A percentile compares a stretch with the other conserved stretches of the same genome.
Evolutionary conservation across 1,140 invertebrate species (phyloP).

Genomic region (Aphaenogaster ashmeadi): DNA sequence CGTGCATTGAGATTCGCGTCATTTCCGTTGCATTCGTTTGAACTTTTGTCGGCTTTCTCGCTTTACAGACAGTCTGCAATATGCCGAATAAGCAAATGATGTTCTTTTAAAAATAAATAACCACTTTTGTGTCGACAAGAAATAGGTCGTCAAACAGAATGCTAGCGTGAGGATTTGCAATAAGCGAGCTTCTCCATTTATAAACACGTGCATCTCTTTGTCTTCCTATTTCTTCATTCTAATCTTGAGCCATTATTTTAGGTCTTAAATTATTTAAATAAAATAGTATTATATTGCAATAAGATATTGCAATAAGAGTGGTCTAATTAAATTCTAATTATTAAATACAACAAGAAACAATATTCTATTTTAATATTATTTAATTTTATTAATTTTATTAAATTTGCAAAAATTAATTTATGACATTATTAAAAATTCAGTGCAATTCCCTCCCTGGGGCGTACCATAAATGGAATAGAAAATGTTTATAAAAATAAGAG

Average conservation of each 20-base stretch:
- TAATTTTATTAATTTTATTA: not conserved
- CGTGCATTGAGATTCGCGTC: constrained; percentile 14
- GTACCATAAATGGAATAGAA: not conserved
- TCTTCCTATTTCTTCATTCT: not conserved
- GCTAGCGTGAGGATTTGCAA: not conserved
- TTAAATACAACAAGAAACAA: not conserved
- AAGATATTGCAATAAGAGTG: not conserved
- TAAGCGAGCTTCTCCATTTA: constrained; percentile 20
- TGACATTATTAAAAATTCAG: not conserved
- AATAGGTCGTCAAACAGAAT: constrained; percentile 6
- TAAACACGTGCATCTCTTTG: not conserved
- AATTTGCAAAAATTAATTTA: constrained; percentile 7
- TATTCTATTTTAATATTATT: constrained; percentile 4
- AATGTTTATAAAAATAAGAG: not conserved
- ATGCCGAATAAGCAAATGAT: constrained; percentile 25
- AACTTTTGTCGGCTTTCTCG: constrained; percentile 1
- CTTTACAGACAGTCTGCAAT: not conserved
- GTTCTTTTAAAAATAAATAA: constrained; percentile 25
- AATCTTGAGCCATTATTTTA: not conserved
- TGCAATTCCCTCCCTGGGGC: not conserved
- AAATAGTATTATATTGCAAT: too few species aligned
- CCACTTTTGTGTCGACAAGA: not conserved
- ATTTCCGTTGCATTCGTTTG: not conserved
- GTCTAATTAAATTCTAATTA: not conserved
- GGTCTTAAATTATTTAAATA: not conserved